Base-by-base conservation (phyloP, 2,797 vertebrate species). In the Glyptemys insculpta region DNA sequence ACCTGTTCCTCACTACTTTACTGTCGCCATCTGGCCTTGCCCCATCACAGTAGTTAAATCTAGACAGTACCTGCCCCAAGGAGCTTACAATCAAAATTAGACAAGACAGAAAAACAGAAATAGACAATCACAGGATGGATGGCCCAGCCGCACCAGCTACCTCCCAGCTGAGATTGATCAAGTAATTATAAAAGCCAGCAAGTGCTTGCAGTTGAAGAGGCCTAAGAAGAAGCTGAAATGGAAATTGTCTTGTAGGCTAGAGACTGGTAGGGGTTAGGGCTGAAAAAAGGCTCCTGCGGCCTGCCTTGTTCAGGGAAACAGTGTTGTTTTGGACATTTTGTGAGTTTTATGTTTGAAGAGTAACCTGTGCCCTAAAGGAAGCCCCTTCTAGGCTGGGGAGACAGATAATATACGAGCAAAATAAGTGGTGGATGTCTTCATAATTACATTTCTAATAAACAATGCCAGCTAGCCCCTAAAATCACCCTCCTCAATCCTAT, bases 381-480 rank as follows among this genome's bases (percentile, higher is more conserved):
- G 62, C 18, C 16, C 34, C 18, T 68, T 68, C 18, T 8, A 68
- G 65, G 5, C 4, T 68, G 65, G 65, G n/a, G 16, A 68, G n/a
- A 37, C n/a, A 68, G n/a, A 37, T 19, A 68, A 11, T 68, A 68
- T 68, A 37, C 18, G 37, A 68, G n/a, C 65, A 68, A 68, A 68
- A 68, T 8, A 68, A 9, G 34, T 68, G 8, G 34, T 68, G 34
- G 16, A 68, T 68, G 34, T 79, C 37, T 90, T 90, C 23, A 18
- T 85, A 86, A 83, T 49, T 68, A 88, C 6, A 78, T 4, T 78
- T 84, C 23, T 0, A 47, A 83, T 54, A 91, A 83, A 3, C 4
- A 54, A 34, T 25, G 12, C 12, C 44, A 81, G 85, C 88, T 25
- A 52, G 29, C 89, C 50, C 12, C 0, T 0, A 59, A 1, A 5